Evolutionary conservation across 2,888 invertebrate genomes (phyloP).

Genomic region (Ectobius pallidus): DNA sequence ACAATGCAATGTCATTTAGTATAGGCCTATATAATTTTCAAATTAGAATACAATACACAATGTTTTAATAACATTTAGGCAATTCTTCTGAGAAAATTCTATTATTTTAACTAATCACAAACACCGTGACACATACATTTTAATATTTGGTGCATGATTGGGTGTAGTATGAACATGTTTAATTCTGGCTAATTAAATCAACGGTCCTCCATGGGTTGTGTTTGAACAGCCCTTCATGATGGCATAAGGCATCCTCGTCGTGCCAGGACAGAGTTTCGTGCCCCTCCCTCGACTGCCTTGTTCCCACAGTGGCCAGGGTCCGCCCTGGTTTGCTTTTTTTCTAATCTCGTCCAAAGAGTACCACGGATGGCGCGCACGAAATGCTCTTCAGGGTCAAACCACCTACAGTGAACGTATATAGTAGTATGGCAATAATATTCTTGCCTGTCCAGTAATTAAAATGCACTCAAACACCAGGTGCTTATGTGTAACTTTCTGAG

Average conservation of each 20-base stretch:
- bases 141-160: no score
- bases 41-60: no score
- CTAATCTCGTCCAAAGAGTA: not conserved
- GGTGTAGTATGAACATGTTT: no score
- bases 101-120: no score
- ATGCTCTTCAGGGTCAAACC: constrained; percentile 24
- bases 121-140: no score
- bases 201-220: no score
- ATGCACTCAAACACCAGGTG: not conserved
- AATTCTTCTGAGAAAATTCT: no score
- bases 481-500: not conserved
- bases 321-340: constrained; percentile 8
- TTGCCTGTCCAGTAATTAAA: constrained; percentile 24
- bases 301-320: constrained; percentile 26
- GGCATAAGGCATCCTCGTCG: constrained; percentile 7
- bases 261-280: not conserved
- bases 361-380: constrained; percentile 21
- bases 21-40: no score
- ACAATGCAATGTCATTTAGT: no score
- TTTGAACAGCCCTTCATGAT: not conserved
- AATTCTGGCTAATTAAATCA: no score
- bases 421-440: not conserved
- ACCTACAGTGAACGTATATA: not conserved
- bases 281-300: not conserved
- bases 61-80: no score